Evolutionary conservation across 2,797 vertebrate genomes (phyloP).

Genomic region (Silurus aristotelis): DNA sequence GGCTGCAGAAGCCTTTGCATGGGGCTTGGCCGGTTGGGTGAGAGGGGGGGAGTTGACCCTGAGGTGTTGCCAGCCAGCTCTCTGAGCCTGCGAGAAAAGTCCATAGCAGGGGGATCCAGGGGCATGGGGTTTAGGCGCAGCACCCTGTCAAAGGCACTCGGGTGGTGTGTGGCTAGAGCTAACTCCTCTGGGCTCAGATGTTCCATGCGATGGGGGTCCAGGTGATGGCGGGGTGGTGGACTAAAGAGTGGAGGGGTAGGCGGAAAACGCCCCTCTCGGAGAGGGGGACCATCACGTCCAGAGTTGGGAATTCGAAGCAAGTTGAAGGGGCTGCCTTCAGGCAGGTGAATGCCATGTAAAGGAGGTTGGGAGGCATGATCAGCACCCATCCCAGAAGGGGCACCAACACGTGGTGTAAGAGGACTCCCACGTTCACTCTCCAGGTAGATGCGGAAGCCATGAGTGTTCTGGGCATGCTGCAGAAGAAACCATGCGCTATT

Average conservation of each 20-base stretch:
- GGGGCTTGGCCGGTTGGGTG: slow-evolving; percentile 94
- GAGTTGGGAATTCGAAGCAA: slow-evolving; percentile 96
- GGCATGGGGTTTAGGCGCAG: slow-evolving; percentile 98
- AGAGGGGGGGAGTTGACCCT: slow-evolving; percentile 91
- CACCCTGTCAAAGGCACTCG: slow-evolving; percentile 99
- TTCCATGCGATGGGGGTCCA: slow-evolving; percentile 92
- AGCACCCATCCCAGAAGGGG: slow-evolving; percentile 91
- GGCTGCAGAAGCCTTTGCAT: slow-evolving; percentile 99
- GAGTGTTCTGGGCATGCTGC: slow-evolving; percentile 98
- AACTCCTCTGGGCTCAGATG: slow-evolving; percentile 98
- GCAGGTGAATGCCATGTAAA: slow-evolving; percentile 97
- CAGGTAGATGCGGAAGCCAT: slow-evolving; percentile 99
- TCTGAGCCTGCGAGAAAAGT: slow-evolving; percentile 98
- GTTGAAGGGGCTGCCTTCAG: slow-evolving; percentile 98
- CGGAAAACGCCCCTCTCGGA: slow-evolving; percentile 92
- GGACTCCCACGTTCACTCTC: slow-evolving; percentile 99
- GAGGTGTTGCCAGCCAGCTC: slow-evolving; percentile 98
- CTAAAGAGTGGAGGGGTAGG: slow-evolving; percentile 98
- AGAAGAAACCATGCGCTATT: slow-evolving; percentile 99
- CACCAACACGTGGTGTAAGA: slow-evolving; percentile 94
- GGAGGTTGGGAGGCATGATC: slow-evolving; percentile 96
- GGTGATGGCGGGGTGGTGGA: slow-evolving; percentile 95
- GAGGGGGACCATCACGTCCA: slow-evolving; percentile 84
- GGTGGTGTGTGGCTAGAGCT: slow-evolving; percentile 97
- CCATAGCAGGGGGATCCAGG: slow-evolving; percentile 97